Percentiles rank a stretch among this genome's conserved stretches.
These are phyloP conservation scores for Tragelaphus scriptus DNA, from an alignment of 2,113 vertebrate genomes.

Conservation along the genomic window DNA sequence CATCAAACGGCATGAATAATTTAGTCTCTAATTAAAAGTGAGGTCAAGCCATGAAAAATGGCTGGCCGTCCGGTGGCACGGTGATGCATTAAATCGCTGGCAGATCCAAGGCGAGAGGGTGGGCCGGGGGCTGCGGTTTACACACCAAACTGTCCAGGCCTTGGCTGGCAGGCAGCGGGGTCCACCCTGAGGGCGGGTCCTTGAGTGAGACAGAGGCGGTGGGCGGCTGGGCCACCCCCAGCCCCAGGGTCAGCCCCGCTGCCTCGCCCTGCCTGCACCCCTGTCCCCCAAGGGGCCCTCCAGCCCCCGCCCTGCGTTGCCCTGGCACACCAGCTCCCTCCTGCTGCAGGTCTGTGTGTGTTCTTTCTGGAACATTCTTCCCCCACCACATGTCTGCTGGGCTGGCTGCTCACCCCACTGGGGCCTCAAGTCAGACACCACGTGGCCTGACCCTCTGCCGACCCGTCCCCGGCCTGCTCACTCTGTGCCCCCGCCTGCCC, in stretches of 20 bases:
- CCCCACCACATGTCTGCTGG: background rate
- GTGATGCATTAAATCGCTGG: constrained; percentile 75
- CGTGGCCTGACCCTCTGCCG: background rate
- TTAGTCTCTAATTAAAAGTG: constrained; percentile 92
- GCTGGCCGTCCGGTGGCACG: constrained; percentile 75
- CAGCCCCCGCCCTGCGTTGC: accelerated
- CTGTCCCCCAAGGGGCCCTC: background rate
- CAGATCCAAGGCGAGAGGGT: constrained; percentile 71
- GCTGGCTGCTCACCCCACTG: background rate
- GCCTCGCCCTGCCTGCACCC: accelerated
- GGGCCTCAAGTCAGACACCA: background rate
- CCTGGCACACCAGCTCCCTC: background rate
- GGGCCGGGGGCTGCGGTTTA: constrained; percentile 51
- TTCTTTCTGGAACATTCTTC: background rate
- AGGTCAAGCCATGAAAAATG: constrained; percentile 88
- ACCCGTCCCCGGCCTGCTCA: accelerated
- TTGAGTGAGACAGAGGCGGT: accelerated
- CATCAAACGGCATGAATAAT: constrained; percentile 87
- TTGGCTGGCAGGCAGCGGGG: accelerated
- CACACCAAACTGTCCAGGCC: constrained; percentile 48
- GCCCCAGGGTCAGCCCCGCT: background rate
- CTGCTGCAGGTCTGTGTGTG: background rate
- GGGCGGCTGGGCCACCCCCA: background rate
- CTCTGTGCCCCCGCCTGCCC: background rate
- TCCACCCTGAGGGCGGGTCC: background rate